These are phyloP conservation scores for Necrosyrtes monachus DNA, from an alignment of 2,797 vertebrate genomes.

Conservation along the genomic window DNA sequence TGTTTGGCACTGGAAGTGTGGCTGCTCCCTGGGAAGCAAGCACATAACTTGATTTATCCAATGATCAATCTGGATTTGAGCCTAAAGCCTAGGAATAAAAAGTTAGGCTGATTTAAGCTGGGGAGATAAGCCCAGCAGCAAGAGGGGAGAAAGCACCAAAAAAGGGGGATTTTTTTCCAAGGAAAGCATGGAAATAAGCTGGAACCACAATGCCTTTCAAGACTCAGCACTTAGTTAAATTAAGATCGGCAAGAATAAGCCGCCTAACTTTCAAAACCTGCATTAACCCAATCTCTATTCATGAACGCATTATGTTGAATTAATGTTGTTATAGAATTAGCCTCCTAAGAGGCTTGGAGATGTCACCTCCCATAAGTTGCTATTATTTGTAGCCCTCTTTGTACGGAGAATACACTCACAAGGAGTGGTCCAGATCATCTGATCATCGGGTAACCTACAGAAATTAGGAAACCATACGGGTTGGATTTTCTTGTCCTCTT, in stretches of 20 bases:
- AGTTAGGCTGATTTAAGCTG: neutral
- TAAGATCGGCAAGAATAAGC: conserved; percentile 60
- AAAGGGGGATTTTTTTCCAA: neutral
- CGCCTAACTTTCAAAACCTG: conserved; percentile 36
- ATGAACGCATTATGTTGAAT: conserved; percentile 47
- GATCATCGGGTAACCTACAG: neutral
- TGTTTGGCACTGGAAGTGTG: neutral
- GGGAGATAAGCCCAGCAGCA: neutral
- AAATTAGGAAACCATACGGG: neutral
- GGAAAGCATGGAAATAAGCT: neutral
- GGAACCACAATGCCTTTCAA: neutral
- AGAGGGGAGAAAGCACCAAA: neutral
- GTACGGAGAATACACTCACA: neutral
- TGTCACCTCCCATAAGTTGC: conserved; percentile 22
- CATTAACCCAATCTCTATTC: conserved; percentile 57
- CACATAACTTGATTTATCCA: neutral
- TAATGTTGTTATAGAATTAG: conserved; percentile 54
- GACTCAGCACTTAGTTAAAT: conserved; percentile 36
- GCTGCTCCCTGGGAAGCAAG: neutral
- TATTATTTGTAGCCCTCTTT: conserved; percentile 5
- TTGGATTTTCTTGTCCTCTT: neutral
- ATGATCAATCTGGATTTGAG: neutral
- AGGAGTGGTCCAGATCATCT: neutral
- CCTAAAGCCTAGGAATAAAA: neutral
- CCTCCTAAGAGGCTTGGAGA: conserved; percentile 60